Percentiles rank a stretch among this genome's conserved stretches.
Conservation (phyloP, 1,140 invertebrate genomes). For the Antheraea mylitta region DNA sequence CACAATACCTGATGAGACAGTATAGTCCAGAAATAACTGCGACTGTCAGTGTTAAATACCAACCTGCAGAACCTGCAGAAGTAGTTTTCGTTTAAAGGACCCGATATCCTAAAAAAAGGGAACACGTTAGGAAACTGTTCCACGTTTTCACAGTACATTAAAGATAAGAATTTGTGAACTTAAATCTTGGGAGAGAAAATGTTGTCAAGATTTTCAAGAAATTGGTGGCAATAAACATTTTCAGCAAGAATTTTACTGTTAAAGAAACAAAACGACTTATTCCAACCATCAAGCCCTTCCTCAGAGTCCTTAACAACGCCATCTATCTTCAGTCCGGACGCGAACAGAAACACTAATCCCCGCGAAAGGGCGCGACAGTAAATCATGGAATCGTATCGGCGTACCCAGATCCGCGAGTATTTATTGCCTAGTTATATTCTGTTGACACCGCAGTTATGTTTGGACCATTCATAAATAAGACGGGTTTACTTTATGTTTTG, state of each 20-base stretch:
- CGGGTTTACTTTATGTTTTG: background rate
- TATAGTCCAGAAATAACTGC: too few species aligned
- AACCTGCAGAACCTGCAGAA: too few species aligned
- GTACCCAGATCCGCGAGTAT: background rate
- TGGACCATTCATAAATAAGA: conserved; percentile 2
- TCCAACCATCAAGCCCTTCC: background rate
- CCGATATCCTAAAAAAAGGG: too few species aligned
- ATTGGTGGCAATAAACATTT: background rate
- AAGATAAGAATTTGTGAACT: too few species aligned
- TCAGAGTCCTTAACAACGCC: background rate
- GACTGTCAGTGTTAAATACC: too few species aligned
- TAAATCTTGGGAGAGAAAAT: too few species aligned
- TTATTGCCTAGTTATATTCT: background rate
- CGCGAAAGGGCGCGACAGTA: background rate
- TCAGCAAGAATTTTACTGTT: background rate
- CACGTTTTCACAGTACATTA: too few species aligned
- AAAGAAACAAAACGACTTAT: background rate
- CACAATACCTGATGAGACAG: too few species aligned
- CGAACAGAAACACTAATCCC: conserved; percentile 1
- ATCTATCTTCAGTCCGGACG: background rate
- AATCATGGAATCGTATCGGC: background rate
- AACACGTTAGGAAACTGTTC: too few species aligned
- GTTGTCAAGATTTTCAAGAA: too few species aligned
- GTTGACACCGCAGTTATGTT: background rate
- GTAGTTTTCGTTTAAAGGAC: too few species aligned